Evolutionary conservation across 64 coral and sea anemone genomes (phyloP).

Genomic region (Montipora sp.): DNA sequence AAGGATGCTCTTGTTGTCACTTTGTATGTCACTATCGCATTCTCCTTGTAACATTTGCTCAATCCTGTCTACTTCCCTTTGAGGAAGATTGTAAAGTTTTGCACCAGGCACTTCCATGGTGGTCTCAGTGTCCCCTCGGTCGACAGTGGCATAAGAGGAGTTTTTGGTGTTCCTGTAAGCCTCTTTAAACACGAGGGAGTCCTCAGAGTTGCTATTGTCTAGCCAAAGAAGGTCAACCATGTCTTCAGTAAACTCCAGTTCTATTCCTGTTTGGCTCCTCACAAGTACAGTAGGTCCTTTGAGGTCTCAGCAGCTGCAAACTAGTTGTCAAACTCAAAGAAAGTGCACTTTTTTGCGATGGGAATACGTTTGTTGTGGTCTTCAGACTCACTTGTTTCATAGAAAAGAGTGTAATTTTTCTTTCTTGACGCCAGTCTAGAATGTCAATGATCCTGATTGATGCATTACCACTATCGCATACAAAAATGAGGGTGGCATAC

Average conservation of each 20-base stretch:
- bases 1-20: neutral
- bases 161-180: slow-evolving; percentile 76
- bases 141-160: slow-evolving; percentile 35
- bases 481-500: too few relatives aligned
- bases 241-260: slow-evolving; percentile 66
- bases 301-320: slow-evolving; percentile 25
- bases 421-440: too few relatives aligned
- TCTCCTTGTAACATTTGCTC: slow-evolving; percentile 51
- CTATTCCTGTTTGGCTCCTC: slow-evolving; percentile 39
- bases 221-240: slow-evolving; percentile 66
- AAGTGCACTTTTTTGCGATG: too few relatives aligned
- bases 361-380: too few relatives aligned
- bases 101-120: slow-evolving; percentile 54
- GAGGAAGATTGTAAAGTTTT: slow-evolving; percentile 62
- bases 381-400: too few relatives aligned
- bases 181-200: slow-evolving; percentile 53
- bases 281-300: neutral
- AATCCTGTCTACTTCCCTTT: slow-evolving; percentile 70
- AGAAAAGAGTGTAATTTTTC: too few relatives aligned
- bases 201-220: slow-evolving; percentile 58
- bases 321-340: neutral
- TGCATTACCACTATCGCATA: too few relatives aligned
- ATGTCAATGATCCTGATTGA: too few relatives aligned
- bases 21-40: slow-evolving; percentile 9
- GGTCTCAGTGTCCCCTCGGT: neutral